Conservation (phyloP, 2,888 invertebrate genomes). For the Coelinius sp. region DNA sequence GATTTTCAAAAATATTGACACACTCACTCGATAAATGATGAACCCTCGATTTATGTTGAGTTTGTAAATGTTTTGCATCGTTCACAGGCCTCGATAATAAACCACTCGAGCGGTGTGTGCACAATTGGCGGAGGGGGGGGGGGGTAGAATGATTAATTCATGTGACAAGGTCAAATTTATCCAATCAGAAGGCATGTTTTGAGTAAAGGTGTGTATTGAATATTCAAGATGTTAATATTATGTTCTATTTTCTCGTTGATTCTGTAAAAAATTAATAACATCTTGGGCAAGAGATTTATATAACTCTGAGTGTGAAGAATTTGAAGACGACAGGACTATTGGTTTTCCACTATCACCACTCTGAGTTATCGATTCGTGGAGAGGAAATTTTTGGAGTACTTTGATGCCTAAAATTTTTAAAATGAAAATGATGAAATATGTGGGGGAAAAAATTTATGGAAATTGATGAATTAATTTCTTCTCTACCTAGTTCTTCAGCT, state of each 20-base stretch:
- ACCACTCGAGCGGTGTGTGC: background rate
- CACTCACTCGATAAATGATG: slow-evolving; percentile 2
- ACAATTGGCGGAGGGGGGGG: too few relatives aligned
- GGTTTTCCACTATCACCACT: slow-evolving; percentile 84
- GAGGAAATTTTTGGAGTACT: slow-evolving; percentile 81
- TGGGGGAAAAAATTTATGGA: too few relatives aligned
- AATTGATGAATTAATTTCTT: background rate
- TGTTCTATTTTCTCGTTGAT: slow-evolving; percentile 41
- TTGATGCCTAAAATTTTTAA: slow-evolving; percentile 68
- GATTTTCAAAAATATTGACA: background rate
- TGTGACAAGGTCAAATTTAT: background rate
- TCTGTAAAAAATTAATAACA: slow-evolving; percentile 57
- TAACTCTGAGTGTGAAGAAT: slow-evolving; percentile 68
- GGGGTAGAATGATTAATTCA: background rate
- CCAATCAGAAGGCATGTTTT: background rate
- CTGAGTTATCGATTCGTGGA: slow-evolving; percentile 79
- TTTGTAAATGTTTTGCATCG: background rate
- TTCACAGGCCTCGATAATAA: background rate
- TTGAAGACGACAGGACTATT: slow-evolving; percentile 78
- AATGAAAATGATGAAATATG: background rate
- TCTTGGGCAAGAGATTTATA: slow-evolving; percentile 63
- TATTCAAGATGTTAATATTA: background rate
- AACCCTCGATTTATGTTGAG: background rate
- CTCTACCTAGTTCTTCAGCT: slow-evolving; percentile 76
- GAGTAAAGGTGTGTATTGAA: background rate